Percentiles rank a stretch among this genome's conserved stretches.
These are phyloP conservation scores for Cotesia glomerata DNA, from an alignment of 1,140 invertebrate genomes.

Conservation along the genomic window DNA sequence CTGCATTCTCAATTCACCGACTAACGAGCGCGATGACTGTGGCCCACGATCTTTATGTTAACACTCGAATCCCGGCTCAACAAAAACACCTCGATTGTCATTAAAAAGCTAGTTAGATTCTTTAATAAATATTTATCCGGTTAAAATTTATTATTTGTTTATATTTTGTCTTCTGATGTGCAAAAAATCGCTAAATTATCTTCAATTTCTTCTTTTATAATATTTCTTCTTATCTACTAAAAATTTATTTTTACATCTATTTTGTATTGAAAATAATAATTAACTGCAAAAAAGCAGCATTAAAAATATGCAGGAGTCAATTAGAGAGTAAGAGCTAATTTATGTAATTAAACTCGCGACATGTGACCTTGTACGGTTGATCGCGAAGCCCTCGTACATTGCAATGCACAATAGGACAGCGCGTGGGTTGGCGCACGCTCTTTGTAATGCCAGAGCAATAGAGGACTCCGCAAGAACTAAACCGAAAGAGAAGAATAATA, in stretches of 20 bases:
- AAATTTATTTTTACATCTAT: too few relatives aligned
- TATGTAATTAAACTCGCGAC: slow-evolving; percentile 57
- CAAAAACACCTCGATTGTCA: too few relatives aligned
- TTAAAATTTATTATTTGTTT: background rate
- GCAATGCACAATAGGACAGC: slow-evolving; percentile 26
- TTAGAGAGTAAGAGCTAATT: slow-evolving; percentile 45
- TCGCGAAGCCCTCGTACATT: slow-evolving; percentile 30
- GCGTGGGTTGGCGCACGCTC: slow-evolving; percentile 27
- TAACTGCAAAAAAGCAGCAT: too few relatives aligned
- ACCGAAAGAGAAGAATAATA: too few relatives aligned
- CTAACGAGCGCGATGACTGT: too few relatives aligned
- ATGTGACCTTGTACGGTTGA: slow-evolving; percentile 53
- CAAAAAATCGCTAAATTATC: background rate
- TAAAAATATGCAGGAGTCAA: background rate
- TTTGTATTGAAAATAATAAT: too few relatives aligned
- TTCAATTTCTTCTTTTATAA: background rate
- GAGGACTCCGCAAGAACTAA: too few relatives aligned
- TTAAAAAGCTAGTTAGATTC: too few relatives aligned
- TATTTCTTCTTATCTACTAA: background rate
- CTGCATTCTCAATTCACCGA: background rate
- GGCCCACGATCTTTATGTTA: too few relatives aligned
- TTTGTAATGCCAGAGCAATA: background rate
- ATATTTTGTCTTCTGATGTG: background rate
- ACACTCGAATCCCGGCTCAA: too few relatives aligned
- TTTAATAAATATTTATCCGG: too few relatives aligned